Evolutionary conservation across 2,797 vertebrate genomes (phyloP).

Genomic region (Enteromius paludinosus): DNA sequence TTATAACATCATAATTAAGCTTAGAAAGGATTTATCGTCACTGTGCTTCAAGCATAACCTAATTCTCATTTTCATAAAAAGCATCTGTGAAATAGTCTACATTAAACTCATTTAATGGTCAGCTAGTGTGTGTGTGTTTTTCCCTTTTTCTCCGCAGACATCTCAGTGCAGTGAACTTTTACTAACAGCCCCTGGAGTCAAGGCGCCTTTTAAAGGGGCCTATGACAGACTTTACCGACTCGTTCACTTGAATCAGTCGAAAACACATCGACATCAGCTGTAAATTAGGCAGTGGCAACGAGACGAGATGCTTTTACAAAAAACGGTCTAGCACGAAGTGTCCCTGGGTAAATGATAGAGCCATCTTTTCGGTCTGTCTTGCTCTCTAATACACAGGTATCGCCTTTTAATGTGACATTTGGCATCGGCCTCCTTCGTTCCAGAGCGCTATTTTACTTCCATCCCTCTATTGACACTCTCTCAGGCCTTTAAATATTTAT

Average conservation of each 20-base stretch:
- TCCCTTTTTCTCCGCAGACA: slow-evolving; percentile 53
- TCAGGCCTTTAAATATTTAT: slow-evolving; percentile 36
- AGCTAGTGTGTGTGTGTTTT: slow-evolving; percentile 65
- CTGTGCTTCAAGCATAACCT: slow-evolving; percentile 81
- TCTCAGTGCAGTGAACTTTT: slow-evolving; percentile 63
- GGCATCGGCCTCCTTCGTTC: slow-evolving; percentile 6
- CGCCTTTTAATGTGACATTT: slow-evolving; percentile 30
- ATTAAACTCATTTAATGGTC: slow-evolving; percentile 76
- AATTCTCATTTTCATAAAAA: slow-evolving; percentile 85
- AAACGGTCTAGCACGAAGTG: slow-evolving; percentile 71
- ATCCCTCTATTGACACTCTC: background rate
- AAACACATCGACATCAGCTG: slow-evolving; percentile 69
- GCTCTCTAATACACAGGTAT: slow-evolving; percentile 48
- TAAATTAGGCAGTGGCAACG: slow-evolving; percentile 75
- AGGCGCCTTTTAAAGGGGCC: slow-evolving; percentile 66
- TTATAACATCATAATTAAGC: slow-evolving; percentile 84
- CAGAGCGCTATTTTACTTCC: slow-evolving; percentile 33
- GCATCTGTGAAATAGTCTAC: slow-evolving; percentile 80
- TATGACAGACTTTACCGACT: slow-evolving; percentile 70
- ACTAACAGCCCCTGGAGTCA: slow-evolving; percentile 56
- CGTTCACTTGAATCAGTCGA: slow-evolving; percentile 79
- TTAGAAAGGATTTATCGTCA: slow-evolving; percentile 83
- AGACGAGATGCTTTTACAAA: slow-evolving; percentile 71
- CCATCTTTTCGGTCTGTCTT: slow-evolving; percentile 62
- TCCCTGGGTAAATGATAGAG: slow-evolving; percentile 74